Conservation (phyloP, 2,888 invertebrate species). For the Dryobotodes eremita region DNA sequence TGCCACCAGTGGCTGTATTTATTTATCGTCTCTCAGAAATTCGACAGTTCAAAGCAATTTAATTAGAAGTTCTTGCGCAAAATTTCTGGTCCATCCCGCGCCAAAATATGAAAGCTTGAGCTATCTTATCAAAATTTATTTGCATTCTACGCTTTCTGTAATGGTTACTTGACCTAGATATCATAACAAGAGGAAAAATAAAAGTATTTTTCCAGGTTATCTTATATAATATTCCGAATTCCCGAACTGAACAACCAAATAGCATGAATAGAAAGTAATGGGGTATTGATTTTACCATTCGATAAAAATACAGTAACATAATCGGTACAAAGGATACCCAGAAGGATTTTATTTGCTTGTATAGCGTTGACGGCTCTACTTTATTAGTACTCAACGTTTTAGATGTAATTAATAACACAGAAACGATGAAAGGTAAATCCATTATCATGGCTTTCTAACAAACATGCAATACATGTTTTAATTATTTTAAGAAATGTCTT, state of each 20-base stretch:
- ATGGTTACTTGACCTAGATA: conserved; percentile 29
- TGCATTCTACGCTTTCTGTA: conserved; percentile 9
- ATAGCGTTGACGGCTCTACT: conserved; percentile 9
- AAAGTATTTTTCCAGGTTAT: conserved; percentile 17
- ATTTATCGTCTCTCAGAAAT: conserved; percentile 39
- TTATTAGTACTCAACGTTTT: conserved; percentile 8
- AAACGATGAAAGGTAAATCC: not conserved
- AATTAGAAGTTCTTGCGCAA: conserved; percentile 28
- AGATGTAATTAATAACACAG: conserved; percentile 1
- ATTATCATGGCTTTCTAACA: conserved; percentile 7
- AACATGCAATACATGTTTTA: not conserved
- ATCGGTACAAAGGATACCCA: conserved; percentile 19
- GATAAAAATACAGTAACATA: conserved; percentile 23
- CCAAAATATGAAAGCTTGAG: conserved; percentile 23
- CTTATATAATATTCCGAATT: conserved; percentile 21
- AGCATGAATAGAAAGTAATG: conserved; percentile 23
- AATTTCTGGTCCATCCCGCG: conserved; percentile 14
- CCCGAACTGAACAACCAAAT: conserved; percentile 21
- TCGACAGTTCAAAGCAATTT: conserved; percentile 44
- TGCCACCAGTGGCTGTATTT: conserved; percentile 10
- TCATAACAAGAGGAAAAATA: conserved; percentile 28
- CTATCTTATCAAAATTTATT: conserved; percentile 32
- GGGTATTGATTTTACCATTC: conserved; percentile 51
- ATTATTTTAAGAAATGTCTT: conserved; percentile 11
- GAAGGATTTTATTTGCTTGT: conserved; percentile 18